Conservation (phyloP, 1,140 invertebrate genomes). For the Drosophila truncata region DNA sequence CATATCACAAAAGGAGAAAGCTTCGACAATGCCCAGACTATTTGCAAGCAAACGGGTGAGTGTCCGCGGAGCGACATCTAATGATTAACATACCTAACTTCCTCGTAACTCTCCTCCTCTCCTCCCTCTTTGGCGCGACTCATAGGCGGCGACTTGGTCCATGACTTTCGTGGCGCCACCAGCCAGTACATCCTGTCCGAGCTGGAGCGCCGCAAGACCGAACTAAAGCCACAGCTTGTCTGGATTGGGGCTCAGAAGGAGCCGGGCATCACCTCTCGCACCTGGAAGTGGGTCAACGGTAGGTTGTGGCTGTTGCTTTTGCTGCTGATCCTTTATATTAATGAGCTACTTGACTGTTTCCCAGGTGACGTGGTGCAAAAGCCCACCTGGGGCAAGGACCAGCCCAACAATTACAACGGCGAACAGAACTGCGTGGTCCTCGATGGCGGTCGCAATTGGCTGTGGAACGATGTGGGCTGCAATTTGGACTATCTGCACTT, state of each 20-base stretch:
- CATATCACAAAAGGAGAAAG: slow-evolving; percentile 92
- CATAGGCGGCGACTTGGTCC: slow-evolving; percentile 91
- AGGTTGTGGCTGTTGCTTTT: slow-evolving; percentile 83
- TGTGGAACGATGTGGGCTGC: slow-evolving; percentile 98
- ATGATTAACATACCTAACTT: slow-evolving; percentile 5
- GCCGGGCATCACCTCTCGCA: slow-evolving; percentile 91
- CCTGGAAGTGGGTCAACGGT: slow-evolving; percentile 97
- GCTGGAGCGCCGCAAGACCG: slow-evolving; percentile 91
- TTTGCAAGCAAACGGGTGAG: slow-evolving; percentile 89
- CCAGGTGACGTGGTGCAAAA: slow-evolving; percentile 91
- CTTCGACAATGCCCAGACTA: slow-evolving; percentile 91
- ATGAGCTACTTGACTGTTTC: neutral
- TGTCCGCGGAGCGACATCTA: slow-evolving; percentile 7
- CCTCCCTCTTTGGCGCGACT: neutral
- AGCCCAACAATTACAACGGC: slow-evolving; percentile 97
- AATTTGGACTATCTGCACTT: slow-evolving; percentile 96
- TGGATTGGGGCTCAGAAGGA: slow-evolving; percentile 97
- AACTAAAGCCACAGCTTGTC: slow-evolving; percentile 93
- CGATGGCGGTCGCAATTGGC: slow-evolving; percentile 94
- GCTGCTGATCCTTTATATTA: neutral
- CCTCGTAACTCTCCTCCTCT: neutral
- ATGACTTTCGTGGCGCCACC: slow-evolving; percentile 89
- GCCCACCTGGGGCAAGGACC: slow-evolving; percentile 96
- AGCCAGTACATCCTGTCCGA: slow-evolving; percentile 91
- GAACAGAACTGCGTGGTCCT: slow-evolving; percentile 97